A percentile compares a stretch with the other conserved stretches of the same genome.
Evolutionary conservation across 2,113 vertebrate genomes (phyloP).

Genomic region (Cacatua alba): DNA sequence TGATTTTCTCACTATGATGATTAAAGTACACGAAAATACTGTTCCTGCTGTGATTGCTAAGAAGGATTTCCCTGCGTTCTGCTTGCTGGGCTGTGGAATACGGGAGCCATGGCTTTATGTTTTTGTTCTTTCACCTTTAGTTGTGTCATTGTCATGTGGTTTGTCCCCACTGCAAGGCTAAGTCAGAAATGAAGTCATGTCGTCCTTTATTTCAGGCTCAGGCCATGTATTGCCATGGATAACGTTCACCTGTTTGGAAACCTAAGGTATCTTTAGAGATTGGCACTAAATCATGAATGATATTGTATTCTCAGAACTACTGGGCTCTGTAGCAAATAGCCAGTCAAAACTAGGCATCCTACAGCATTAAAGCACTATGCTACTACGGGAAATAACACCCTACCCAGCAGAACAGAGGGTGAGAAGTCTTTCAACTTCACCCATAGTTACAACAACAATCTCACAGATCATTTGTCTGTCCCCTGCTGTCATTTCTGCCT

Average conservation of each 20-base stretch:
- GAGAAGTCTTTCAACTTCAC: not conserved
- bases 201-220: not conserved
- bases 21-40: not conserved
- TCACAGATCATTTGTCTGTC: not conserved
- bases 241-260: not conserved
- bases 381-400: not conserved
- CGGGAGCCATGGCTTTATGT: not conserved
- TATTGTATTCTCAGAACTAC: not conserved
- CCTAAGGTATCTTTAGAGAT: not conserved
- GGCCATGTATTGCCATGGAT: not conserved
- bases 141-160: not conserved
- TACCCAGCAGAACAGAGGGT: not conserved
- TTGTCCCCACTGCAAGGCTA: not conserved
- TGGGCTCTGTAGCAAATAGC: not conserved
- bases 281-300: not conserved
- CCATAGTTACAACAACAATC: not conserved
- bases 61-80: conserved; percentile 22
- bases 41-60: not conserved
- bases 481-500: not conserved
- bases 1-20: not conserved
- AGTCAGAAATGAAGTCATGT: not conserved
- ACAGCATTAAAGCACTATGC: not conserved
- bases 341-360: not conserved
- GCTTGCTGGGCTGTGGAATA: not conserved
- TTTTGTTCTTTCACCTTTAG: not conserved